These are phyloP conservation scores for Coelopa pilipes DNA, from an alignment of 2,888 invertebrate species.

Conservation along the genomic window DNA sequence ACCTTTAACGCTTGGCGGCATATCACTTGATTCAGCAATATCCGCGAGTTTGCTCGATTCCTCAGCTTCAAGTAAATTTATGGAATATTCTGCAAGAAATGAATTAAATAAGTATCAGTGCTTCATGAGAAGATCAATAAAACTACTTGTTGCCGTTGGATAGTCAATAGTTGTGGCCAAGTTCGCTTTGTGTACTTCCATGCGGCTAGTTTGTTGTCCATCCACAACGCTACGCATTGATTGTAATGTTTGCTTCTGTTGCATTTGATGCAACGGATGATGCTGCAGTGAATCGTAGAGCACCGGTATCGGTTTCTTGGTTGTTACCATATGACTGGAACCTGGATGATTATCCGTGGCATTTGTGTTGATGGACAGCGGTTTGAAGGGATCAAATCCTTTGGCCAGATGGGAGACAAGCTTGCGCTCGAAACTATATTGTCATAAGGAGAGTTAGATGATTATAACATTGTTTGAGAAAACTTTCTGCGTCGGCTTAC, in stretches of 20 bases:
- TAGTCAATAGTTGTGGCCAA: conserved; percentile 61
- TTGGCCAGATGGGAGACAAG: conserved; percentile 63
- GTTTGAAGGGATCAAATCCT: conserved; percentile 65
- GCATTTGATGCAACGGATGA: conserved; percentile 59
- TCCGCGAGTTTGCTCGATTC: conserved; percentile 55
- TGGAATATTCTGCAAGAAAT: conserved; percentile 41
- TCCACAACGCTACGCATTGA: conserved; percentile 51
- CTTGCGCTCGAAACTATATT: conserved; percentile 61
- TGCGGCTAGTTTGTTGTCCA: conserved; percentile 59
- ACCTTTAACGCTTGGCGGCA: conserved; percentile 47
- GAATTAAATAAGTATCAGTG: not conserved
- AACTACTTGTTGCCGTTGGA: conserved; percentile 55
- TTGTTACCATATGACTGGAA: conserved; percentile 39
- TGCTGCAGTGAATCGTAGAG: conserved; percentile 61
- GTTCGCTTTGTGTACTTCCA: conserved; percentile 64
- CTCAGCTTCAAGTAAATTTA: conserved; percentile 46
- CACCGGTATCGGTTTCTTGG: conserved; percentile 55
- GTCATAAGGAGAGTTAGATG: not conserved
- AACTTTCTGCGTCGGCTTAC: conserved; percentile 49
- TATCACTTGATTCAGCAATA: conserved; percentile 56
- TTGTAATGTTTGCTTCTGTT: conserved; percentile 32
- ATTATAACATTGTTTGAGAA: not conserved
- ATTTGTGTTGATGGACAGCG: conserved; percentile 61
- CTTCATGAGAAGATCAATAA: not conserved
- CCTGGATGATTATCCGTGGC: conserved; percentile 38